phyloP scores from a whole-genome alignment of 2,797 vertebrate species.

The Galago senegalensis region DNA sequence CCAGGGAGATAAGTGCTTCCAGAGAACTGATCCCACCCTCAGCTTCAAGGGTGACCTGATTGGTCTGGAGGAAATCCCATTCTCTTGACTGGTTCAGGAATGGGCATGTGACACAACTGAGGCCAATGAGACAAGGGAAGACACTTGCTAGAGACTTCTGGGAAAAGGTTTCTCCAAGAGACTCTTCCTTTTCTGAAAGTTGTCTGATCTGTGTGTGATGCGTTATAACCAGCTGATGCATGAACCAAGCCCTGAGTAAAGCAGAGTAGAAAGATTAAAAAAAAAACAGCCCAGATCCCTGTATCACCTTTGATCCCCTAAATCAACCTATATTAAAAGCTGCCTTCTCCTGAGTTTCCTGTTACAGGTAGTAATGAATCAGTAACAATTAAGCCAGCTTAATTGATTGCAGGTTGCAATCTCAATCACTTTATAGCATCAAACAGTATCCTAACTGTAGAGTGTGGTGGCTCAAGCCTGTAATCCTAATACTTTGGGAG shows the following conservation, averaged over 20 bases:
- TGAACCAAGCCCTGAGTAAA: background rate
- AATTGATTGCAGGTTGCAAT: background rate
- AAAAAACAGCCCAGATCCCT: background rate
- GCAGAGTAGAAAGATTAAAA: background rate
- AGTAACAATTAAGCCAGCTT: constrained; percentile 7
- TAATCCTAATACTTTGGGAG: too few species aligned
- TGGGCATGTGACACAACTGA: background rate
- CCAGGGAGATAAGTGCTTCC: background rate
- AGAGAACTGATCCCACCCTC: background rate
- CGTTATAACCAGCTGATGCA: background rate
- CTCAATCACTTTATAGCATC: constrained; percentile 6
- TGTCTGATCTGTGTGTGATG: background rate
- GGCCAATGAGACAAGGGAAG: background rate
- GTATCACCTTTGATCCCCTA: background rate
- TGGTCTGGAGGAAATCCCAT: background rate
- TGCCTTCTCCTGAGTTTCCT: constrained; percentile 26
- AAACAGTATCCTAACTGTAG: background rate
- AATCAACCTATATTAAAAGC: background rate
- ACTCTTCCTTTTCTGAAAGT: background rate
- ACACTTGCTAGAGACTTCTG: background rate
- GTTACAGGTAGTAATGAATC: constrained; percentile 1
- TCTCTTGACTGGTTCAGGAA: background rate
- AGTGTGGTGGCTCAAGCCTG: too few species aligned
- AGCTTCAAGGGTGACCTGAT: background rate
- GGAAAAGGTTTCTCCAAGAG: background rate